Conservation (phyloP, 2,888 invertebrate species). For the Vannuccia rotundouncinata region DNA sequence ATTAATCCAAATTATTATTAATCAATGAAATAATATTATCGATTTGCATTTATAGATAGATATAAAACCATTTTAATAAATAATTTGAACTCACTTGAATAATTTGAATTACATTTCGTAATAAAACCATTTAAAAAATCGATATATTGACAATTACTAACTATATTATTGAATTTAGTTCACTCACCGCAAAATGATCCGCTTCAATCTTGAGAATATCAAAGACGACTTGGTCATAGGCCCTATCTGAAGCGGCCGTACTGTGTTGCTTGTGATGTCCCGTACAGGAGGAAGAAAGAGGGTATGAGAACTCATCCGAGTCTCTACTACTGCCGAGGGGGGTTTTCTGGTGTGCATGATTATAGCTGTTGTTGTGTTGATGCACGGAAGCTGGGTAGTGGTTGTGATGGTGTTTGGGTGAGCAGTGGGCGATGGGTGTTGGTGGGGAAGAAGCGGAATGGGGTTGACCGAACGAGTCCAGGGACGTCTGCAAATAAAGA, state of each 20-base stretch:
- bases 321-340: neutral
- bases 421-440: neutral
- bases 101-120: no score
- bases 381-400: neutral
- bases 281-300: neutral
- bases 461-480: neutral
- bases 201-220: constrained; percentile 7
- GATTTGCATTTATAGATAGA: no score
- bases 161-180: neutral
- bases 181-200: constrained; percentile 4
- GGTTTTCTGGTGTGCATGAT: neutral
- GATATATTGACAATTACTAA: no score
- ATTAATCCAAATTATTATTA: no score
- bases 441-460: neutral
- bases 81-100: no score
- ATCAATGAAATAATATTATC: no score
- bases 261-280: neutral
- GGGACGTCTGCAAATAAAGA: neutral
- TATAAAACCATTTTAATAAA: no score
- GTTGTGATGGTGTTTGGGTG: neutral
- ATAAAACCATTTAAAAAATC: no score
- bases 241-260: neutral
- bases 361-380: neutral
- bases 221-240: constrained; percentile 1
- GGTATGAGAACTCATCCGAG: neutral